Evolutionary conservation across 2,888 invertebrate species (phyloP).

Genomic region (Torymus tubicola): DNA sequence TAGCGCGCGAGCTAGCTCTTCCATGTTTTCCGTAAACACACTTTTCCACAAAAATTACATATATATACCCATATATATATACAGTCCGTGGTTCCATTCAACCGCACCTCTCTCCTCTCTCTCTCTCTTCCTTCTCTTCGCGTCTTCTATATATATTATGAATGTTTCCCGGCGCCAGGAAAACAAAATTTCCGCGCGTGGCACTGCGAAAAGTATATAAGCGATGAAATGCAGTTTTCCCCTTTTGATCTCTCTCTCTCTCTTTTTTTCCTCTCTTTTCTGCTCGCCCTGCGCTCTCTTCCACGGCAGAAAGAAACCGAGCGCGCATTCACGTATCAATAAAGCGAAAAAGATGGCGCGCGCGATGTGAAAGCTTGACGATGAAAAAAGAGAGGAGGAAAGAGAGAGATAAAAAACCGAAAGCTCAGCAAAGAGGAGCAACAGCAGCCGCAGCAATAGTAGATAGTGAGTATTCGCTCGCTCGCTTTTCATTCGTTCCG

Average conservation of each 20-base stretch:
- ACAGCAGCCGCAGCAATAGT: no score
- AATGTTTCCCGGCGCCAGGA: not conserved
- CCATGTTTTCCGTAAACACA: no score
- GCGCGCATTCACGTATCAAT: constrained; percentile 51
- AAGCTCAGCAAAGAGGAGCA: constrained; percentile 14
- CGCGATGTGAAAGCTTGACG: constrained; percentile 46
- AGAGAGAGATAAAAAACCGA: not conserved
- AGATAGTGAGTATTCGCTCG: not conserved
- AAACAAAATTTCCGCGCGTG: constrained; percentile 13
- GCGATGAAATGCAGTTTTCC: constrained; percentile 21
- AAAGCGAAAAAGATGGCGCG: constrained; percentile 54
- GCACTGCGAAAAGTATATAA: constrained; percentile 23
- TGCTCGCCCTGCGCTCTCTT: no score
- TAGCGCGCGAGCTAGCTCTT: no score
- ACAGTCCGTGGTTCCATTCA: no score
- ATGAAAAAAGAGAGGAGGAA: not conserved
- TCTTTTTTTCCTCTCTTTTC: not conserved
- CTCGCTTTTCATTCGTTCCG: constrained; percentile 50
- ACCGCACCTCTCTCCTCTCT: not conserved
- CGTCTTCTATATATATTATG: not conserved
- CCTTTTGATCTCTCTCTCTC: constrained; percentile 33
- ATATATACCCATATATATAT: no score
- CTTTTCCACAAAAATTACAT: no score
- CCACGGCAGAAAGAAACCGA: constrained; percentile 48
- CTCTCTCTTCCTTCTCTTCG: no score